Conservation (phyloP, 2,113 vertebrate species). For the Bos javanicus region DNA sequence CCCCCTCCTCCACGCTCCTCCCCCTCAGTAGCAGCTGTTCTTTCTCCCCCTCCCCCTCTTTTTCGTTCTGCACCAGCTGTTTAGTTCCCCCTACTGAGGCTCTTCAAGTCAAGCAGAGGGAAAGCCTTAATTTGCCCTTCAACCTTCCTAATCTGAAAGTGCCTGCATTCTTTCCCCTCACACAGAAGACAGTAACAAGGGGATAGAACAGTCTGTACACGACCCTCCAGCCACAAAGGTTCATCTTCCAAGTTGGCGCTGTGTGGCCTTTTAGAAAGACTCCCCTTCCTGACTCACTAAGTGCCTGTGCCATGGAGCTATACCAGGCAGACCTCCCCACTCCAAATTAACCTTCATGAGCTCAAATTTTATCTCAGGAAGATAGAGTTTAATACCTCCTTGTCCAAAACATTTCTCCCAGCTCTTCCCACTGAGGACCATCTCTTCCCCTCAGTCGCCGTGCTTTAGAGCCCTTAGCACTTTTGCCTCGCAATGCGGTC, state of each 20-base stretch:
- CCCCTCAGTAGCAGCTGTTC: not conserved
- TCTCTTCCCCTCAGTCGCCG: not conserved
- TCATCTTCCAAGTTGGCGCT: not conserved
- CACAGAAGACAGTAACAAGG: not conserved
- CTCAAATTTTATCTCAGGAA: not conserved
- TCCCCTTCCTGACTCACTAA: not conserved
- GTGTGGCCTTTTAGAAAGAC: not conserved
- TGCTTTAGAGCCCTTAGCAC: not conserved
- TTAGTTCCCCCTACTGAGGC: not conserved
- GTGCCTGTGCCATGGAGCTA: not conserved
- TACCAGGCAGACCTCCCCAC: not conserved
- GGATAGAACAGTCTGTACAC: fast-evolving
- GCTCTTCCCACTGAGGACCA: not conserved
- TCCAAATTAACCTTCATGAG: not conserved
- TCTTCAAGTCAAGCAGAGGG: not conserved
- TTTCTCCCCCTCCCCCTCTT: too few species aligned
- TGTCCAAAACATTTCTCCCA: not conserved
- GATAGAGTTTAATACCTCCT: not conserved
- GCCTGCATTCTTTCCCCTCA: not conserved
- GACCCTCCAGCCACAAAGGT: not conserved
- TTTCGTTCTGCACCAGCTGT: not conserved
- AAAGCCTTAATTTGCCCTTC: not conserved
- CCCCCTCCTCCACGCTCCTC: not conserved
- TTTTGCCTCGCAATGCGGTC: not conserved
- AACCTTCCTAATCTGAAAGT: not conserved